Evolutionary conservation across 2,113 vertebrate species (phyloP).

Genomic region (Otis tarda): DNA sequence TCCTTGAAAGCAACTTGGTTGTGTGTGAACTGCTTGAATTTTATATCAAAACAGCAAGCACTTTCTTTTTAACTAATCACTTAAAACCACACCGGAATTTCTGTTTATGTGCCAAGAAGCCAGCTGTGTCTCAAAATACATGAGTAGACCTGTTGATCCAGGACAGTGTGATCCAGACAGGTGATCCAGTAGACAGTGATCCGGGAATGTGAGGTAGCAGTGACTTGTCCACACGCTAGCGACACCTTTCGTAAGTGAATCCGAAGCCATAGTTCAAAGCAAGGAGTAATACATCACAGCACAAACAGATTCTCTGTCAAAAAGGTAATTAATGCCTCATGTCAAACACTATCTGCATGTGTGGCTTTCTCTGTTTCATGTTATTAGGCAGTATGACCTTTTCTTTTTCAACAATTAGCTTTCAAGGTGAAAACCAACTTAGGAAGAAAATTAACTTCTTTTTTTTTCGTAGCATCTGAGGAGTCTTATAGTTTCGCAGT

Average conservation of each 20-base stretch:
- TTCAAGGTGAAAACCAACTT: slow-evolving; percentile 37
- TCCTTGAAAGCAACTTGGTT: slow-evolving; percentile 72
- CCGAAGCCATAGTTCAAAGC: neutral
- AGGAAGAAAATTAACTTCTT: neutral
- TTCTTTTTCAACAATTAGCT: slow-evolving; percentile 1
- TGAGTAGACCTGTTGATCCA: neutral
- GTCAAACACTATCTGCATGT: slow-evolving; percentile 2
- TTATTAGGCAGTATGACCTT: slow-evolving; percentile 20
- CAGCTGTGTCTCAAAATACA: slow-evolving; percentile 73
- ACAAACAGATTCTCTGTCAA: neutral
- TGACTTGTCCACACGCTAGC: neutral
- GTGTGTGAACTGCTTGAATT: slow-evolving; percentile 67
- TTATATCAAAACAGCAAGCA: slow-evolving; percentile 56
- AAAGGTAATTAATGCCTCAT: slow-evolving; percentile 18
- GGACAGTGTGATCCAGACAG: no score
- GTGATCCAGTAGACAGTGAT: neutral
- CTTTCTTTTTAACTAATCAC: slow-evolving; percentile 77
- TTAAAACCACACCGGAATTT: slow-evolving; percentile 59
- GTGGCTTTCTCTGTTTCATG: neutral
- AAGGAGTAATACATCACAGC: neutral
- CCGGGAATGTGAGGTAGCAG: neutral
- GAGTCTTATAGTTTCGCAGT: neutral
- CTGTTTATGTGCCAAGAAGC: slow-evolving; percentile 62
- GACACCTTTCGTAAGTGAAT: neutral
- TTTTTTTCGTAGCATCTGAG: neutral